Base-by-base conservation (phyloP, 1,140 invertebrate species). In the Pseudomyrmex pallidus region DNA sequence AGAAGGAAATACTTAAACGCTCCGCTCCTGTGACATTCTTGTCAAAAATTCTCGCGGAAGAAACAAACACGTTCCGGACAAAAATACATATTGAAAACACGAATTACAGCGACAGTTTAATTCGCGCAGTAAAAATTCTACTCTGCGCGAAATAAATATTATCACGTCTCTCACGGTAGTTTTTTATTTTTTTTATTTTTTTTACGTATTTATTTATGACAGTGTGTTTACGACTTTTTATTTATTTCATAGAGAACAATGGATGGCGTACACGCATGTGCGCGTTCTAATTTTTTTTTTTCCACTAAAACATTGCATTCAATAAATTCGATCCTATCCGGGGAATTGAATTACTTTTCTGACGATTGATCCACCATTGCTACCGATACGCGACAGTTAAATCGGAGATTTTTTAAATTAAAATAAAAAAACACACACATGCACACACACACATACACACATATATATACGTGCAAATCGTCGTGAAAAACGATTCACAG, bases 1-100 rank as follows among this genome's bases (percentile, higher is more conserved):
- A 73, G 73, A 87, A 82, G 54, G 72, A 74, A 82, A 82, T 52
- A 76, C 54, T 64, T 46, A 22, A 61, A 66, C 22, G 10, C 66
- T 72, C 20, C 35, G 22, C 46, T 66, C 54, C 44, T 22, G 50
- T 15, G 22, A 35, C 44, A 77, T 67, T 25, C 25, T 25, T 67
- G 10, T 17, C 17, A 8, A 15, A 15, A 22, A 74, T 46, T n/a
- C 1, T 25, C 20, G 20, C 10, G 48, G 7, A 73, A 10, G 13
- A 13, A 9, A 44, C 15, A n/a, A 63, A 63, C 9, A 12, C 17
- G 1, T 74, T 35, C 5, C 15, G 48, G 20, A 20, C 46, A 52
- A 66, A 62, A 82, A 35, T 35, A 35, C 35, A 35, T 17, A n/a
- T 59, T 20, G 68, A 12, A 82, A 62, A 82, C 64, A 13, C 35